These are phyloP conservation scores for Argynnis bischoffii DNA, from an alignment of 2,888 invertebrate species.

Conservation along the genomic window DNA sequence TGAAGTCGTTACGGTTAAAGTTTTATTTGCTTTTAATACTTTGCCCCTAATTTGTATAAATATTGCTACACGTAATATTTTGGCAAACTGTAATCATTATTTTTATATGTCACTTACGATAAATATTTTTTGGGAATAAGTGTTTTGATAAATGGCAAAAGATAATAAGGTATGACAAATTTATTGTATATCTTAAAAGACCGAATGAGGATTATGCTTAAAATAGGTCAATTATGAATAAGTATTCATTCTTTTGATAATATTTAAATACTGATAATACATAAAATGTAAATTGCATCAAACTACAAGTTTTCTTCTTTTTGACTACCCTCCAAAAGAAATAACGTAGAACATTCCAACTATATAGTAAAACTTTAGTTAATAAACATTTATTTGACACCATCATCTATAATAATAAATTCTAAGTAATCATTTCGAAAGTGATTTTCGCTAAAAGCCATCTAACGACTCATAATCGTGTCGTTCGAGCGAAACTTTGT, in stretches of 20 bases:
- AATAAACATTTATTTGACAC: slow-evolving; percentile 29
- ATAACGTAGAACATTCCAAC: not conserved
- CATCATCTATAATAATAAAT: slow-evolving; percentile 27
- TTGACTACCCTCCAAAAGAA: not conserved
- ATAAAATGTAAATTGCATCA: not conserved
- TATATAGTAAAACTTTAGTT: slow-evolving; percentile 8
- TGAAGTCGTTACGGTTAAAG: slow-evolving; percentile 39
- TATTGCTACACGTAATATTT: not conserved
- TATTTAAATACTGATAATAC: no score
- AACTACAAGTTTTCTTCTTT: not conserved
- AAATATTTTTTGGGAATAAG: not conserved
- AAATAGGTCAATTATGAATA: no score
- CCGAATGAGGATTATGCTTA: no score
- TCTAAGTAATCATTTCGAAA: slow-evolving; percentile 34
- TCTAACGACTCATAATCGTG: slow-evolving; percentile 42
- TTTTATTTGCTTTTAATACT: slow-evolving; percentile 32
- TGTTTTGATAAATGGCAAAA: no score
- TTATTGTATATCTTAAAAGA: no score
- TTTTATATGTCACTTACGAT: not conserved
- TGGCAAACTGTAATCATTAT: not conserved
- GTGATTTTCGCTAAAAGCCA: slow-evolving; percentile 39
- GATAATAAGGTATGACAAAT: no score
- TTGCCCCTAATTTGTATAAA: slow-evolving; percentile 19
- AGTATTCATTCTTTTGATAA: no score
- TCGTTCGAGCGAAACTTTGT: slow-evolving; percentile 54